Conservation (phyloP, 2,797 vertebrate species). For the Paedocypris micromegethes region DNA sequence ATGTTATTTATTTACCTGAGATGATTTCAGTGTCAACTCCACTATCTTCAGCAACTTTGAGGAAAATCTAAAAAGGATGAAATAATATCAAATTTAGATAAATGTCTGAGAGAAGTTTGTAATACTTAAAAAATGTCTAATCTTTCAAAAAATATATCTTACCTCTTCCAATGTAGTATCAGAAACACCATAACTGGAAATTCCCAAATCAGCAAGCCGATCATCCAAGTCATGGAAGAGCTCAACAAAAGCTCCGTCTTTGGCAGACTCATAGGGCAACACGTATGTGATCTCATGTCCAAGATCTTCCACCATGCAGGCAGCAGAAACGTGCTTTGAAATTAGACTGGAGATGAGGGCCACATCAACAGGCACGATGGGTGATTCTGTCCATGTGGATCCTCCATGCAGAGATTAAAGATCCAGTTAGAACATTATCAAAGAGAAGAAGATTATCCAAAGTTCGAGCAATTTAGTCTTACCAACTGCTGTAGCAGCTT, state of each 20-base stretch:
- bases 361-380: conserved; percentile 72
- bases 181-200: conserved; percentile 96
- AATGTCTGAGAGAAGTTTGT: not conserved
- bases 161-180: conserved; percentile 97
- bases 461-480: conserved; percentile 45
- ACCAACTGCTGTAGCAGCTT: conserved; percentile 88
- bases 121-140: not conserved
- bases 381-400: conserved; percentile 27
- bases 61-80: conserved; percentile 79
- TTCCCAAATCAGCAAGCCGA: conserved; percentile 87
- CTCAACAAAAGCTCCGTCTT: conserved; percentile 93
- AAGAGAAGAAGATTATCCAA: not conserved
- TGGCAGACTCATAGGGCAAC: conserved; percentile 90
- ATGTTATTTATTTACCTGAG: conserved; percentile 73
- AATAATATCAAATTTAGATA: not conserved
- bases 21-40: conserved; percentile 88
- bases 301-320: conserved; percentile 90
- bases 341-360: conserved; percentile 91
- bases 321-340: conserved; percentile 84
- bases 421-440: not conserved
- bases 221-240: conserved; percentile 97
- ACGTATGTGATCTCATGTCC: conserved; percentile 93
- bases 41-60: conserved; percentile 95
- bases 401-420: conserved; percentile 15
- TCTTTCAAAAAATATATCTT: conserved; percentile 13